Conservation (phyloP, 2,888 invertebrate species). For the Hirtodrosophila alboralis region DNA sequence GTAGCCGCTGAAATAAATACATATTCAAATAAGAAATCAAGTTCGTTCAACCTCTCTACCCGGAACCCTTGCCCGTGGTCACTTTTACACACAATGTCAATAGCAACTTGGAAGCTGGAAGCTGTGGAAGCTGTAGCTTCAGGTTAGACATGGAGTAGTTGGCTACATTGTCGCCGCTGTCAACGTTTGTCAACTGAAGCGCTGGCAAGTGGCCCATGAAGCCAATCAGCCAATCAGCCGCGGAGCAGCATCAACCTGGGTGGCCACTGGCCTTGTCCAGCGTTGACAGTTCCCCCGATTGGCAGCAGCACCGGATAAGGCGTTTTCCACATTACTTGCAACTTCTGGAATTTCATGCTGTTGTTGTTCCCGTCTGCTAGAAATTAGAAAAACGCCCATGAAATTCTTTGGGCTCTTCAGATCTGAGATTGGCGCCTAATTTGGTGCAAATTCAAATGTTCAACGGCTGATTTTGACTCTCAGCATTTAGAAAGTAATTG, state of each 20-base stretch:
- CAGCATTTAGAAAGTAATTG: conserved; percentile 73
- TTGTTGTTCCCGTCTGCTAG: conserved; percentile 46
- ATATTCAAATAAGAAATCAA: conserved; percentile 78
- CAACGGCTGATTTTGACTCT: conserved; percentile 38
- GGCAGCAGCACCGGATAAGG: conserved; percentile 68
- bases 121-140: conserved; percentile 7
- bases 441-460: conserved; percentile 74
- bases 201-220: conserved; percentile 30
- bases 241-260: conserved; percentile 45
- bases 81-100: conserved; percentile 58
- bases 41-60: conserved; percentile 30
- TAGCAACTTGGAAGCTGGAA: conserved; percentile 26
- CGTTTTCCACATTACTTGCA: conserved; percentile 73
- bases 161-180: conserved; percentile 72
- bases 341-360: conserved; percentile 45
- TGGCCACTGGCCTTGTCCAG: conserved; percentile 35
- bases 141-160: no score
- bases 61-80: conserved; percentile 7
- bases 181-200: conserved; percentile 75
- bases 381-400: conserved; percentile 79
- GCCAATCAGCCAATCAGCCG: conserved; percentile 34
- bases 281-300: conserved; percentile 68
- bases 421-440: conserved; percentile 72
- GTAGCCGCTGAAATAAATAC: conserved; percentile 64
- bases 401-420: conserved; percentile 56